A percentile compares a stretch with the other conserved stretches of the same genome.
phyloP scores from a whole-genome alignment of 2,888 invertebrate genomes.

The Papilio elwesi region DNA sequence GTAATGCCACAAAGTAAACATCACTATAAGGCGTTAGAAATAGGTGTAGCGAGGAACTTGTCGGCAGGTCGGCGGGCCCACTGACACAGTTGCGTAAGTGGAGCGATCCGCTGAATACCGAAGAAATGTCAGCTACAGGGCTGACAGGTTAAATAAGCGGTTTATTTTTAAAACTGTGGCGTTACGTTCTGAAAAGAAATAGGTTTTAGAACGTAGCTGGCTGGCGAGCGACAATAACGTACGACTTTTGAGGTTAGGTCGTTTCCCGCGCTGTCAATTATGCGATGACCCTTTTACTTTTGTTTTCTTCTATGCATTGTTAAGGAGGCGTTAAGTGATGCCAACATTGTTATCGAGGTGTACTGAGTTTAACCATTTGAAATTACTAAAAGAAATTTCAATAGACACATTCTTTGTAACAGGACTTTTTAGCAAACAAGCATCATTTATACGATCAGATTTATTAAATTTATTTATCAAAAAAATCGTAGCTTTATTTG shows the following conservation, averaged over 20 bases:
- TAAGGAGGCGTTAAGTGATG: not conserved
- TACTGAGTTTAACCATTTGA: constrained; percentile 6
- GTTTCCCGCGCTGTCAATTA: constrained; percentile 20
- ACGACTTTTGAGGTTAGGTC: constrained; percentile 8
- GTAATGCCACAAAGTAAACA: not conserved
- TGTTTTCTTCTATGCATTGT: not conserved
- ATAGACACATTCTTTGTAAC: too few relatives aligned
- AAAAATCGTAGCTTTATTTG: not conserved
- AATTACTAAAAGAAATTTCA: not conserved
- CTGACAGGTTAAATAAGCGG: constrained; percentile 24
- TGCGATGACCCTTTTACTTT: constrained; percentile 8
- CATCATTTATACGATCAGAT: not conserved
- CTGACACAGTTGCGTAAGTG: constrained; percentile 37
- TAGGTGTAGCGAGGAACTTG: constrained; percentile 9
- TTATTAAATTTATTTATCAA: not conserved
- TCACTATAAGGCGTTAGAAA: not conserved
- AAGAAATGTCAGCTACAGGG: constrained; percentile 31
- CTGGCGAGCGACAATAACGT: constrained; percentile 18
- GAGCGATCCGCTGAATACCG: constrained; percentile 28
- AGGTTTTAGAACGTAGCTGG: constrained; percentile 28
- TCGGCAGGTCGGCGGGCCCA: constrained; percentile 15
- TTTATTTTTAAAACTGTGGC: constrained; percentile 30
- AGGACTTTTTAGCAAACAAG: not conserved
- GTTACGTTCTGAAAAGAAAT: constrained; percentile 16
- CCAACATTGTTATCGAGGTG: not conserved